A percentile compares a stretch with the other conserved stretches of the same genome.
These are phyloP conservation scores for Eonycteris spelaea DNA, from an alignment of 2,113 vertebrate genomes.

Conservation along the genomic window DNA sequence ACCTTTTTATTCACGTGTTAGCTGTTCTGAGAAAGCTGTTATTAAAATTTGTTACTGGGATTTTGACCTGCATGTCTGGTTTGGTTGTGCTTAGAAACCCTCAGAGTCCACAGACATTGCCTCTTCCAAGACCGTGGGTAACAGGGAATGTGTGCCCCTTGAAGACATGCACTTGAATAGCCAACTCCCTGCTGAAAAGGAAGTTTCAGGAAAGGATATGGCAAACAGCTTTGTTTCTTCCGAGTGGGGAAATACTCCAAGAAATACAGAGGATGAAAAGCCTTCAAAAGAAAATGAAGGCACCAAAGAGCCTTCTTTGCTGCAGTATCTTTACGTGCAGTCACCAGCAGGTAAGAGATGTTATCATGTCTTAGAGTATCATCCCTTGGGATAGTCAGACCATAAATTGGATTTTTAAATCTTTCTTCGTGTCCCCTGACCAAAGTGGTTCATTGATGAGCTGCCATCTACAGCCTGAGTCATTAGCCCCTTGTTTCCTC, in stretches of 20 bases:
- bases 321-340: constrained; percentile 90
- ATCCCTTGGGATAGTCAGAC: neutral
- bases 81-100: constrained; percentile 73
- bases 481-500: neutral
- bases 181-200: neutral
- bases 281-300: constrained; percentile 61
- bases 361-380: neutral
- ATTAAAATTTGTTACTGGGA: neutral
- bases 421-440: neutral
- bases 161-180: constrained; percentile 7
- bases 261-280: constrained; percentile 64
- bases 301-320: constrained; percentile 72
- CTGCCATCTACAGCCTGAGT: too few relatives aligned
- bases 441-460: too few relatives aligned
- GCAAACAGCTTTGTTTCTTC: constrained; percentile 45
- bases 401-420: neutral
- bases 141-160: neutral
- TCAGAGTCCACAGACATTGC: constrained; percentile 46
- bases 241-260: constrained; percentile 51
- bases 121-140: neutral
- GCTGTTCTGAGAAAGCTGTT: neutral
- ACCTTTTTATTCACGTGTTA: neutral
- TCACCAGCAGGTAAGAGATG: constrained; percentile 86
- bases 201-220: constrained; percentile 20
- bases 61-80: constrained; percentile 50